Percentiles rank a stretch among this genome's conserved stretches.
Evolutionary conservation across 2,797 vertebrate genomes (phyloP).

Genomic region (Phaenicophaeus curvirostris): DNA sequence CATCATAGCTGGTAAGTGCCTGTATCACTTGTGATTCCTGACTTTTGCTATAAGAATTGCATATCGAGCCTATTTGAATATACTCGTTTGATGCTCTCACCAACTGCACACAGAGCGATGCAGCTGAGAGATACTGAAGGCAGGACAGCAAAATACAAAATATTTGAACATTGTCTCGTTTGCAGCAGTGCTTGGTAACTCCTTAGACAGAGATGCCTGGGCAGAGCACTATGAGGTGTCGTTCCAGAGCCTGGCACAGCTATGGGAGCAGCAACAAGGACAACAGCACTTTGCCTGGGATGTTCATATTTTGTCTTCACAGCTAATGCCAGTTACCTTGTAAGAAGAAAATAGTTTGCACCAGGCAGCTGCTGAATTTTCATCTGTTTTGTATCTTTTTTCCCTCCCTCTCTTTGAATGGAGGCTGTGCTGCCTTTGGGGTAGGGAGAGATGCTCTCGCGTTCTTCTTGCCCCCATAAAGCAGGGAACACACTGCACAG

Average conservation of each 20-base stretch:
- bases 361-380: neutral
- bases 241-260: neutral
- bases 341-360: neutral
- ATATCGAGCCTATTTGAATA: neutral
- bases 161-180: neutral
- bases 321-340: neutral
- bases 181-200: neutral
- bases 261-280: neutral
- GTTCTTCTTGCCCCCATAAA: neutral
- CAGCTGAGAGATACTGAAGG: neutral
- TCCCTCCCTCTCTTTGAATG: neutral
- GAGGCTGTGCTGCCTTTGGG: neutral
- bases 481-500: neutral
- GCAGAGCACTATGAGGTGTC: accelerated
- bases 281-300: neutral
- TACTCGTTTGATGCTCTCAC: neutral
- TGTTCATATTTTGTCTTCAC: neutral
- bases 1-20: neutral
- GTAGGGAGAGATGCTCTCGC: neutral
- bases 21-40: neutral
- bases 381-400: neutral
- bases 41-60: neutral
- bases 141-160: neutral
- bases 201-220: neutral
- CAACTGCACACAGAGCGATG: accelerated